Percentiles rank a stretch among this genome's conserved stretches.
These are phyloP conservation scores for Drosophila recens DNA, from an alignment of 2,888 invertebrate genomes.

Conservation along the genomic window DNA sequence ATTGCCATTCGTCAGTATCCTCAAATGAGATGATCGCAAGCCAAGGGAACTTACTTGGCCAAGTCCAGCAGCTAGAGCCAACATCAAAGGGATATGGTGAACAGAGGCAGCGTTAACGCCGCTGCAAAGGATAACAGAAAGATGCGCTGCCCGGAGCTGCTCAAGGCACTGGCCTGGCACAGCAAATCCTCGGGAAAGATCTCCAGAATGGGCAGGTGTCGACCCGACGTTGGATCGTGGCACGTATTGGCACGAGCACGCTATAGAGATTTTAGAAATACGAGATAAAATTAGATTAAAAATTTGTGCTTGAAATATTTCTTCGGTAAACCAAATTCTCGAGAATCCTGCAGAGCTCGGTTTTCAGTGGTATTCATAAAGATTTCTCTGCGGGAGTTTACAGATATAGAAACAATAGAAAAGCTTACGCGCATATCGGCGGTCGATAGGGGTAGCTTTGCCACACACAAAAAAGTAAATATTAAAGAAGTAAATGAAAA, in stretches of 20 bases:
- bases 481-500: slow-evolving; percentile 35
- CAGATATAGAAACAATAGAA: slow-evolving; percentile 23
- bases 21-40: slow-evolving; percentile 1
- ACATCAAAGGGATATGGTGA: slow-evolving; percentile 82
- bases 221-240: slow-evolving; percentile 88
- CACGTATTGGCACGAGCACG: slow-evolving; percentile 90
- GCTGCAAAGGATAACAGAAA: slow-evolving; percentile 83
- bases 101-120: slow-evolving; percentile 80
- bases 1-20: slow-evolving; percentile 17
- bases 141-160: slow-evolving; percentile 87
- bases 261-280: slow-evolving; percentile 54
- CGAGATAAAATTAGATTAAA: not conserved
- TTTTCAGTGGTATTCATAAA: not conserved
- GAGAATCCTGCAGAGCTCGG: not conserved
- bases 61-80: slow-evolving; percentile 52
- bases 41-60: slow-evolving; percentile 40
- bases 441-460: slow-evolving; percentile 80
- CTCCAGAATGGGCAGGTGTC: slow-evolving; percentile 89
- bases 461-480: slow-evolving; percentile 6
- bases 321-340: not conserved
- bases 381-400: slow-evolving; percentile 1
- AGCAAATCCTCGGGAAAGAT: slow-evolving; percentile 92
- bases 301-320: not conserved
- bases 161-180: slow-evolving; percentile 94
- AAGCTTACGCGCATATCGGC: slow-evolving; percentile 83